phyloP scores from a whole-genome alignment of 2,888 invertebrate genomes.

The Zele albiditarsus region DNA sequence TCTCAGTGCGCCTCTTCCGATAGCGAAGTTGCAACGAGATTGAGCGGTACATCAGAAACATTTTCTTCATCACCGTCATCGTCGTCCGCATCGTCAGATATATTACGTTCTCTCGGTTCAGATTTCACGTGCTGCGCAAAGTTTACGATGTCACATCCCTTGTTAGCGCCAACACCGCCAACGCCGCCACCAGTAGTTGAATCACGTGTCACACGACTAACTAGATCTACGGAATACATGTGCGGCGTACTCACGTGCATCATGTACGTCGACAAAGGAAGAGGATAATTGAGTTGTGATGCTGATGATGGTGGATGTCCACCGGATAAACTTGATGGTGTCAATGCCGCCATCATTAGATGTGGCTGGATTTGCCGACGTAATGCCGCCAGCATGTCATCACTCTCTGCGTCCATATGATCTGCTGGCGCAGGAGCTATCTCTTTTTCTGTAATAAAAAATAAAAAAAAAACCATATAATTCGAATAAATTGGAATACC shows the following conservation, averaged over 20 bases:
- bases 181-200: slow-evolving; percentile 17
- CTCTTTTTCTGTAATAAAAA: slow-evolving; percentile 63
- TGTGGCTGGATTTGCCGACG: slow-evolving; percentile 83
- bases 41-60: slow-evolving; percentile 79
- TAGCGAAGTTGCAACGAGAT: slow-evolving; percentile 81
- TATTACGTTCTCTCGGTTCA: slow-evolving; percentile 62
- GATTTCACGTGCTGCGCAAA: slow-evolving; percentile 65
- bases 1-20: slow-evolving; percentile 77
- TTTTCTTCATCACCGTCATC: slow-evolving; percentile 75
- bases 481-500: not conserved
- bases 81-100: slow-evolving; percentile 67
- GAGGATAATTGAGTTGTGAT: slow-evolving; percentile 65
- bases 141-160: slow-evolving; percentile 51
- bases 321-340: slow-evolving; percentile 70
- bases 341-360: slow-evolving; percentile 78
- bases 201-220: slow-evolving; percentile 51
- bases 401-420: slow-evolving; percentile 74
- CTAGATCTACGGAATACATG: slow-evolving; percentile 55
- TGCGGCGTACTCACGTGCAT: slow-evolving; percentile 68
- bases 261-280: slow-evolving; percentile 67
- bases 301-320: slow-evolving; percentile 61
- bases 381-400: slow-evolving; percentile 81
- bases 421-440: slow-evolving; percentile 59
- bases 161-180: slow-evolving; percentile 28
- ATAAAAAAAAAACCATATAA: not conserved